Evolutionary conservation across 2,888 invertebrate species (phyloP), one percentile per base, ranked within the genome.

Genomic region (Sinelater perroti): DNA sequence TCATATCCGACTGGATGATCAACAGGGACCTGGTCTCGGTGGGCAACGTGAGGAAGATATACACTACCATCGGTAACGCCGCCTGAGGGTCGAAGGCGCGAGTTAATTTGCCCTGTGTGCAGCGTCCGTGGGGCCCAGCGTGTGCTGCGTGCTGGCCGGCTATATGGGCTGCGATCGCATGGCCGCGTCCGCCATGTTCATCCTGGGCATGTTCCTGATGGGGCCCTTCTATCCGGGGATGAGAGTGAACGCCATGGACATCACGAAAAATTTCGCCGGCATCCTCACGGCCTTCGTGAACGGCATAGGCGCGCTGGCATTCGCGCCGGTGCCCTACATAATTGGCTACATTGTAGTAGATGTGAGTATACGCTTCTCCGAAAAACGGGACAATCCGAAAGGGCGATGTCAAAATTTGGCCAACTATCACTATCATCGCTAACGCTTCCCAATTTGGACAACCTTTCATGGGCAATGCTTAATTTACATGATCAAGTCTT

Each of bases 21-120:
- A 81, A 82, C 54, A 81, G 76, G 28, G 79, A 82, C 36, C 81
- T 81, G 63, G 76, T 87, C 69, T 80, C 77, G 0, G 77, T 85
- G 1, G 80, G 82, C 0, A 80, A 75, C 50, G 82, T 85, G 0
- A 81, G 88, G 59, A 87, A 87, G 73, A 74, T 85, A 36, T 88
- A 88, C 72, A 88, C 88, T 0, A 86, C 86, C 21, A 79, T 88
- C 61, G 87, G 87, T 87, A 77, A 79, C 35, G n/a, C n/a, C n/a
- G n/a, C n/a, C n/a, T n/a, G n/a, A n/a, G 1, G 14, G 11, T 11
- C 14, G 2, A 31, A 31, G 13, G 5, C 2, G 2, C 14, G 5
- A 31, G n/a, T 14, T 16, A 14, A 33, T 14, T 2, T 33, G 7
- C 18, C n/a, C 30, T 31, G 5, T 36, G n/a, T 51, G 10, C 20